A percentile compares a stretch with the other conserved stretches of the same genome.
These are phyloP conservation scores for Phalacrocorax pelagicus DNA, from an alignment of 2,113 vertebrate genomes.

Conservation along the genomic window DNA sequence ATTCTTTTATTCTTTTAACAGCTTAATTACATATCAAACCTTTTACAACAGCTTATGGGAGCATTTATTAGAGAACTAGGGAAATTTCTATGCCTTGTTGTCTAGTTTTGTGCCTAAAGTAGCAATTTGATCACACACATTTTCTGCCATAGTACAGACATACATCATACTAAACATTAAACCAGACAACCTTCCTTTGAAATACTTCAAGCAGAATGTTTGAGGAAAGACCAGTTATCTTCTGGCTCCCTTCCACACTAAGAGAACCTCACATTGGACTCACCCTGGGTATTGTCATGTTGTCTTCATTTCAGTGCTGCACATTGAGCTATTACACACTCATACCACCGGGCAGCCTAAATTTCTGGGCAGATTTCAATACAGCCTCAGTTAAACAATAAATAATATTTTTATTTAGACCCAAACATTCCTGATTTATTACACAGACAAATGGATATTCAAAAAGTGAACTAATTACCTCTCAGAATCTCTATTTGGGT, in stretches of 20 bases:
- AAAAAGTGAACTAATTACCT: constrained; percentile 78
- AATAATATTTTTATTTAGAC: neutral
- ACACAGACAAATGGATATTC: constrained; percentile 39
- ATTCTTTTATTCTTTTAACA: neutral
- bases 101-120: neutral
- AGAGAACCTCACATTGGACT: neutral
- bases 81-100: neutral
- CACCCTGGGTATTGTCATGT: neutral
- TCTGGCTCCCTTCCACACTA: neutral
- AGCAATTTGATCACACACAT: neutral
- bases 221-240: neutral
- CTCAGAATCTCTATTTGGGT: constrained; percentile 93
- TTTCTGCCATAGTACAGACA: neutral
- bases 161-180: neutral
- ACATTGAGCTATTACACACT: neutral
- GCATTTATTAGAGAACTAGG: neutral
- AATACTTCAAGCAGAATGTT: neutral
- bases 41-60: neutral
- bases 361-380: neutral
- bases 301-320: neutral
- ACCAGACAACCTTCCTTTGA: neutral
- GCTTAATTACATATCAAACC: neutral
- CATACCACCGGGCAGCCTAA: neutral
- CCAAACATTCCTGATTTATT: neutral
- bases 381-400: neutral